Base-by-base conservation (phyloP, 2,113 vertebrate genomes). In the Labrus mixtus region DNA sequence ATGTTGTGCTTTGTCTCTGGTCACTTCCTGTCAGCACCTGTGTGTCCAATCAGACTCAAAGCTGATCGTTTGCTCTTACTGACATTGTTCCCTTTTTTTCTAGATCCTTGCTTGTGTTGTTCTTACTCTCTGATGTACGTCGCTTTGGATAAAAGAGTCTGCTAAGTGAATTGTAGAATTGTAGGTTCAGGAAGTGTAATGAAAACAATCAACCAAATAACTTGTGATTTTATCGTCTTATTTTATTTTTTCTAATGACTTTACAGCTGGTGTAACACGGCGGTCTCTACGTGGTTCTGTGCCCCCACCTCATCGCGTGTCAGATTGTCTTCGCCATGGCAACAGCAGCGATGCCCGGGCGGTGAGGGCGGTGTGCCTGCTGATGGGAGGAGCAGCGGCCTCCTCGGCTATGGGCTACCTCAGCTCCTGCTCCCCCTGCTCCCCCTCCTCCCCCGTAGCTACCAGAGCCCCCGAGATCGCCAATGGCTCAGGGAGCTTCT, bases 351-450 rank as follows among this genome's bases (percentile, higher is more conserved):
- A 95, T 20, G 92, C 91, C 0, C 94, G 91, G 19, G 93, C 94
- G 0, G 95, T 96, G 64, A 82, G 94, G 76, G 95, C 95, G 0
- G 94, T 96, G 66, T 96, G 95, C 48, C 82, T 96, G 66, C 85
- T 96, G 85, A 95, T 96, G 95, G 95, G 95, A 0, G 94, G 94
- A 12, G 93, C 95, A 0, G 95, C 95, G 0, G 94, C 94, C 8
- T 94, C 95, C 48, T 95, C 95, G 0, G 93, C 94, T 1, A 72
- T 96, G 79, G 94, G 94, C 11, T 94, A 95, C 92, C 89, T 95
- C 65, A 94, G 76, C 88, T 93, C 94, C 74, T 94, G 93, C 60
- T 65, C 91, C 25, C 85, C 94, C 74, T 94, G 93, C 60, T 65
- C 91, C 25, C 85, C 92, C 0, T 56, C 93, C 17, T 87, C 91